Evolutionary conservation across 2,888 invertebrate genomes (phyloP), one percentile per base, ranked within the genome.

Genomic region (Lasioglossum calceatum): DNA sequence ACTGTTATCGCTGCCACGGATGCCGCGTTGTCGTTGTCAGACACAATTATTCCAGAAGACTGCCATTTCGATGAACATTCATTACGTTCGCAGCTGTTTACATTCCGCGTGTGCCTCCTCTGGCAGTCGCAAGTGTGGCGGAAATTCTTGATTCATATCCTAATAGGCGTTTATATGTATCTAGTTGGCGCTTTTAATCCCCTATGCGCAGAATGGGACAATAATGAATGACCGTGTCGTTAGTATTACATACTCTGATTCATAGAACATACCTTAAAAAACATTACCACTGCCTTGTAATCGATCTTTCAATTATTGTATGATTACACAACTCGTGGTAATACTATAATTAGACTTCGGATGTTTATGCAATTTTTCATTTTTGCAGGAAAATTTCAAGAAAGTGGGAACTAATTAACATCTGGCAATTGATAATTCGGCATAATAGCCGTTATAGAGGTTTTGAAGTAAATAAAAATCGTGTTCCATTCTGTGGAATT

Each of bases 101-200:
- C 32, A 64, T 64, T 64, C 64, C 64, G 16, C 19, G 32, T 64
- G 64, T 36, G 32, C 64, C 32, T 32, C 64, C 32, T 64, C 64
- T 64, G 64, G 64, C 64, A 64, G 19, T 64, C 32, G 64, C 64
- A 64, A 64, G 64, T 64, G 64, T 64, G 64, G 64, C 36, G 64
- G 64, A 64, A 64, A 64, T 64, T 64, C 64, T 64, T 64, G 64
- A 64, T 64, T 64, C 64, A 64, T 64, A 64, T 64, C 64, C 64
- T 64, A 64, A 64, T 64, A 64, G 64, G 64, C 64, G 64, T 64
- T 64, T 64, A 64, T 64, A 32, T 32, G 32, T 32, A 64, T 64
- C 64, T 64, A 36, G 64, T 64, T 64, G 64, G 32, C 64, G 32
- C 32, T 64, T 64, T 64, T 64, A 64, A 64, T 64, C 64, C 32